These are phyloP conservation scores for Euwallacea fornicatus DNA, from an alignment of 1,140 invertebrate genomes.

Conservation along the genomic window DNA sequence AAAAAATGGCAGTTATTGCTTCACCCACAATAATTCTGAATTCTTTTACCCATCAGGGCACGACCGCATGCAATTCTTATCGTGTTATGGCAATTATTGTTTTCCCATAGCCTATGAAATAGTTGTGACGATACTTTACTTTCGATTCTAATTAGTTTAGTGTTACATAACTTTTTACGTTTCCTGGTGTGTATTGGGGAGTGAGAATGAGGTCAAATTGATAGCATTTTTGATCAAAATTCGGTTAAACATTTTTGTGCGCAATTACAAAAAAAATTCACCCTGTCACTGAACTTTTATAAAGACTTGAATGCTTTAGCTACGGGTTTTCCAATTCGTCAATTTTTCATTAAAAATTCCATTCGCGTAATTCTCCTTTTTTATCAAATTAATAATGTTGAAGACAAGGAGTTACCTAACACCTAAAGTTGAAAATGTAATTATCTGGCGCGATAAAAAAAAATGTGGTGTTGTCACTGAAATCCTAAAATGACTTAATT, in stretches of 20 bases:
- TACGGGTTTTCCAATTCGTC: neutral
- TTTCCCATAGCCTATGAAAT: constrained; percentile 11
- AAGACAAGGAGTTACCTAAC: no score
- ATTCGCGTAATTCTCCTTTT: no score
- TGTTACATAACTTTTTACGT: constrained; percentile 7
- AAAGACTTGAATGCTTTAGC: neutral
- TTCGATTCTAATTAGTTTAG: constrained; percentile 6
- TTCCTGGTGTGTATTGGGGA: neutral
- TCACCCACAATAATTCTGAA: constrained; percentile 1
- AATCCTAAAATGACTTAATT: no score
- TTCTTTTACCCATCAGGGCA: neutral
- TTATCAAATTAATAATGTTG: no score
- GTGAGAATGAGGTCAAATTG: neutral
- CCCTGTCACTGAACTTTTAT: neutral
- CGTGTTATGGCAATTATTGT: neutral
- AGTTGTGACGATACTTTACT: neutral
- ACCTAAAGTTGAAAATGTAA: no score
- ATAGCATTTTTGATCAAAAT: neutral
- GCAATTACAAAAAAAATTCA: neutral
- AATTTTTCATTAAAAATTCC: neutral
- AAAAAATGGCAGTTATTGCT: neutral
- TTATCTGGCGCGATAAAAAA: no score
- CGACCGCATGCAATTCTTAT: neutral
- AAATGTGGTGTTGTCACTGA: no score
- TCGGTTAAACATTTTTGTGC: neutral